Evolutionary conservation across 2,113 vertebrate genomes (phyloP), one percentile per base, ranked within the genome.

Genomic region (Varanus komodoensis): DNA sequence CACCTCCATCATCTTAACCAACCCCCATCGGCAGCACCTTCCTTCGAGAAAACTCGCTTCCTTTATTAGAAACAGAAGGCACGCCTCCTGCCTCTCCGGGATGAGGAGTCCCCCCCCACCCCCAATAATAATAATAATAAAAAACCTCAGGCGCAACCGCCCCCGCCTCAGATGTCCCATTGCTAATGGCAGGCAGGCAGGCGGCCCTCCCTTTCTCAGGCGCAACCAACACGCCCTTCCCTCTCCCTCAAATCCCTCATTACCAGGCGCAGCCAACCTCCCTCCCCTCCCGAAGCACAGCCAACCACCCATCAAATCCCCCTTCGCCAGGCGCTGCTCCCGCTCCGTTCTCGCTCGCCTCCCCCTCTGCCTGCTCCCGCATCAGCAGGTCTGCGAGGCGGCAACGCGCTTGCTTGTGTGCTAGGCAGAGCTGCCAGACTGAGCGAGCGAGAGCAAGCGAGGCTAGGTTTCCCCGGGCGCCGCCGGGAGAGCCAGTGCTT

Each of bases 291-390:
- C 90, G 86, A 79, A 91, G 93, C 93, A 91, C 92, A 90, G 93
- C 89, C 95, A 94, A 94, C 95, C 94, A 94, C 94, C 93, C 94
- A 93, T 85, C 93, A 95, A 94, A 95, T 94, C 95, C 94, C 85
- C 90, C 89, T 84, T 89, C 90, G n/a, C 93, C 95, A 85, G 92
- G 93, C 94, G 67, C 6, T 67, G 90, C 92, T 90, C 74, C 89
- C 38, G 38, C 81, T 21, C 67, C 48, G 4, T 4, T 34, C 25
- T n/a, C 27, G 8, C 73, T 25, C 12, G 25, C 29, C 75, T 23
- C 38, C 52, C 27, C 25, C 12, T 32, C 79, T 52, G 21, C 68
- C 86, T 84, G 67, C 83, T 85, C 91, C 86, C 87, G 93, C 94
- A 94, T 92, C 92, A 91, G 92, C 93, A 82, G 93, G 89, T 93